A percentile compares a stretch with the other conserved stretches of the same genome.
phyloP scores from a whole-genome alignment of 23 tunicate genomes.

The Trididemnum miniatum region DNA sequence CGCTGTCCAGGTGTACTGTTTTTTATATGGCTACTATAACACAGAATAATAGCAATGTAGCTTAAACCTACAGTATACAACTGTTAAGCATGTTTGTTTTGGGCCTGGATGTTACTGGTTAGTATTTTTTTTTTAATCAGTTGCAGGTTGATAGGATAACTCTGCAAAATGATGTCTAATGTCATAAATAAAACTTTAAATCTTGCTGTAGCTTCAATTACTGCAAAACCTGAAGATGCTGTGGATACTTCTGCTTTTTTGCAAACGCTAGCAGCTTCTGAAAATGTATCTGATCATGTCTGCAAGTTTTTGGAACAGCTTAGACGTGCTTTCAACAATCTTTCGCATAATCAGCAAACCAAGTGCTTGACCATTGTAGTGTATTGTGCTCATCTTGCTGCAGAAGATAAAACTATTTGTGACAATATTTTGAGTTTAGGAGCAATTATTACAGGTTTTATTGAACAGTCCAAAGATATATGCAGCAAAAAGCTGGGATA shows the following conservation, averaged over 20 bases:
- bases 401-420: not conserved
- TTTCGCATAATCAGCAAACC: not conserved
- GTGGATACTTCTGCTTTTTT: conserved; percentile 9
- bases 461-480: conserved; percentile 44
- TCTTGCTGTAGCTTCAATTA: conserved; percentile 30
- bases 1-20: too few relatives aligned
- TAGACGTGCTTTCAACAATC: not conserved
- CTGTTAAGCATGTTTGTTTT: too few relatives aligned
- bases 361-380: conserved; percentile 12
- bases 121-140: too few relatives aligned
- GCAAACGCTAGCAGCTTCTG: not conserved
- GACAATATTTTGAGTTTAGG: not conserved
- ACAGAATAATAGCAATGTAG: too few relatives aligned
- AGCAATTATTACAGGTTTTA: conserved; percentile 42
- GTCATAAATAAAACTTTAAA: conserved; percentile 39
- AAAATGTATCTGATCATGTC: not conserved
- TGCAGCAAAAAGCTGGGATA: conserved; percentile 63
- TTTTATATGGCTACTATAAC: too few relatives aligned
- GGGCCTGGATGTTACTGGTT: too few relatives aligned
- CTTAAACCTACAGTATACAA: too few relatives aligned
- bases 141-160: too few relatives aligned
- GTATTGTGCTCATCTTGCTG: conserved; percentile 13
- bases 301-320: conserved; percentile 23
- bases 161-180: conserved; percentile 54
- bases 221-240: conserved; percentile 1